Evolutionary conservation across 1,140 invertebrate genomes (phyloP).

Genomic region (Neoseiulus cucumeris): DNA sequence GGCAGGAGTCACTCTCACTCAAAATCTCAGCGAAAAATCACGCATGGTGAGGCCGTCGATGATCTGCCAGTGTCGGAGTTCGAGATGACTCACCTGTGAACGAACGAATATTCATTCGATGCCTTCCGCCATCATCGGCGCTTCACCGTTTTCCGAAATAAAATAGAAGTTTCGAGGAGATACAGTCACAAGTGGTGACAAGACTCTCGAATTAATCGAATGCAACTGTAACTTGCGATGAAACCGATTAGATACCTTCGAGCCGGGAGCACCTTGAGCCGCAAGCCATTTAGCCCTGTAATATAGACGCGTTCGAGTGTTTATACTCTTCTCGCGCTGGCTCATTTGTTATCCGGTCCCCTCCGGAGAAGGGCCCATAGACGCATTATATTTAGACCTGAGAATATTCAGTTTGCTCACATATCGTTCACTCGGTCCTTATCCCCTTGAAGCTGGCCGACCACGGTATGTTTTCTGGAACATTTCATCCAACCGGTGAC

Average conservation of each 20-base stretch:
- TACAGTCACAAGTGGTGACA: too few species aligned
- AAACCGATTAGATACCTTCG: too few species aligned
- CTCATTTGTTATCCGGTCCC: background rate
- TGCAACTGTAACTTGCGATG: too few species aligned
- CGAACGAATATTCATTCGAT: too few species aligned
- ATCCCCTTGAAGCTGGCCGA: constrained; percentile 63
- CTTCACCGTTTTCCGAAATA: too few species aligned
- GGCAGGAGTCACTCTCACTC: constrained; percentile 24
- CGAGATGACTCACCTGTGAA: constrained; percentile 21
- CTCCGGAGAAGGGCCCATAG: background rate
- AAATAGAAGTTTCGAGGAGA: too few species aligned
- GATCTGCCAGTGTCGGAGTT: constrained; percentile 56
- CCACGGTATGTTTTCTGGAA: constrained; percentile 57
- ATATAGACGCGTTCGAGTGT: constrained; percentile 20
- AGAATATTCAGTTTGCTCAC: constrained; percentile 36
- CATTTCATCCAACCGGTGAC: constrained; percentile 78
- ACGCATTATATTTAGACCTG: too few species aligned
- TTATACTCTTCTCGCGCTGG: background rate
- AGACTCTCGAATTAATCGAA: too few species aligned
- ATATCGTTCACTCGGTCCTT: constrained; percentile 56
- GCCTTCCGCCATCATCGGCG: too few species aligned
- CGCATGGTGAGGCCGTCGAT: constrained; percentile 51
- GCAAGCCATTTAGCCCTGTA: constrained; percentile 59
- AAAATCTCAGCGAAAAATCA: constrained; percentile 63
- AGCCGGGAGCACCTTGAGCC: constrained; percentile 57